These are phyloP conservation scores for Acropternis orthonyx DNA, from an alignment of 2,797 vertebrate genomes.

Conservation along the genomic window DNA sequence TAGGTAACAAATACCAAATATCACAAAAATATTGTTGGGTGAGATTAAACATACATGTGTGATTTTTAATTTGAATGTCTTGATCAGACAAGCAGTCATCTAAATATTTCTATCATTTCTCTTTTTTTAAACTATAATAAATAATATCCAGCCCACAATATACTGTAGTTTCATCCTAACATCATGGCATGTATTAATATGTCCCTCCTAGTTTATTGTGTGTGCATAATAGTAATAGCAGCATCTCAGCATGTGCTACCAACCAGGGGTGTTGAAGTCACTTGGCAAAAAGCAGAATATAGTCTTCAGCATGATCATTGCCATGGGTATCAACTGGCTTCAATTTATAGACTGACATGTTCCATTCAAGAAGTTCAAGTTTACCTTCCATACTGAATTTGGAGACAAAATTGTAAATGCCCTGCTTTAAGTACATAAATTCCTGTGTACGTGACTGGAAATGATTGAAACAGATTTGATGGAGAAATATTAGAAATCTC, in stretches of 20 bases:
- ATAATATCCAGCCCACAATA: not conserved
- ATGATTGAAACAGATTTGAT: not conserved
- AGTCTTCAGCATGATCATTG: not conserved
- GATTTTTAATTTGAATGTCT: not conserved
- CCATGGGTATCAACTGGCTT: not conserved
- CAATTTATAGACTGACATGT: not conserved
- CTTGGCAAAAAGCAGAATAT: not conserved
- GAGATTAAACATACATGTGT: not conserved
- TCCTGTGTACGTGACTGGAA: not conserved
- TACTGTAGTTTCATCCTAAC: not conserved
- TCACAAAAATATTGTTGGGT: not conserved
- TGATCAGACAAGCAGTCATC: fast-evolving
- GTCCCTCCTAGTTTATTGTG: not conserved
- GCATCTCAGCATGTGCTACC: not conserved
- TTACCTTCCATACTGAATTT: not conserved
- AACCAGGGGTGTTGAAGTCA: not conserved
- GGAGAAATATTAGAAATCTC: not conserved
- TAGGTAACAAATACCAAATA: not conserved
- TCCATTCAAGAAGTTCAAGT: not conserved
- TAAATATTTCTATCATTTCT: not conserved
- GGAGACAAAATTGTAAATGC: not conserved
- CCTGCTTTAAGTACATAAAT: not conserved
- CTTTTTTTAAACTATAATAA: not conserved
- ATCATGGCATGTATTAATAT: not conserved
- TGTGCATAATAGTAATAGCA: not conserved